Base-by-base conservation (phyloP, 2,113 vertebrate genomes). In the Campylomormyrus numenius region DNA sequence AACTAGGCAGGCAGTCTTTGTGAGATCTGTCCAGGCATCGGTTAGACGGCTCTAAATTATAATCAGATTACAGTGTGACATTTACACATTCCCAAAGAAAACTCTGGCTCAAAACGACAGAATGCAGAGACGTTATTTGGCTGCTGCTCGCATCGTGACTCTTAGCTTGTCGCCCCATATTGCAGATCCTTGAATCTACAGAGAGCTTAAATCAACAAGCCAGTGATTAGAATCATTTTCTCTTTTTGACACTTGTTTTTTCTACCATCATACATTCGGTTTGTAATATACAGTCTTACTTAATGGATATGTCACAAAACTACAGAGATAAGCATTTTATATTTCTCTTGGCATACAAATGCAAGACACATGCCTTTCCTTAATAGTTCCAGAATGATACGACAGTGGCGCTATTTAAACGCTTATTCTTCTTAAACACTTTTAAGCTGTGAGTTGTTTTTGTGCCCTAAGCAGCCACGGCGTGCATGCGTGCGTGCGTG, bases 71-170 rank as follows among this genome's bases (percentile, higher is more conserved):
- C 86, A 91, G 58, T 62, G 83, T 93, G 92, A 92, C 93, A 93
- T 92, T 92, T 92, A 88, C 49, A 85, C 66, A 84, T 89, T 91
- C 74, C 52, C 53, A 50, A 74, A 91, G 89, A 48, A 77, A 89
- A 70, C 85, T 42, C 45, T 62, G 87, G 70, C 88, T 88, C 39
- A 89, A 88, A 91, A 91, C 56, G 84, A 70, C 42, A 58, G 92
- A 92, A 92, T 92, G 92, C 92, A 90, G 89, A 88, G 86, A 77
- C 92, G 91, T 90, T 92, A 92, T 94, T 92, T 89, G 74, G 89
- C 89, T 89, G 92, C 91, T 80, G 21, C 89, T 50, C n/a, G 88
- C 92, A 91, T 94, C 91, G 92, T 46, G 45, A n/a, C 9, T 39
- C 42, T 24, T 48, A 46, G 45, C 35, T 45, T 46, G 77, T 42